A percentile compares a stretch with the other conserved stretches of the same genome.
These are phyloP conservation scores for Macrochelys suwanniensis DNA, from an alignment of 2,797 vertebrate genomes.

Conservation along the genomic window DNA sequence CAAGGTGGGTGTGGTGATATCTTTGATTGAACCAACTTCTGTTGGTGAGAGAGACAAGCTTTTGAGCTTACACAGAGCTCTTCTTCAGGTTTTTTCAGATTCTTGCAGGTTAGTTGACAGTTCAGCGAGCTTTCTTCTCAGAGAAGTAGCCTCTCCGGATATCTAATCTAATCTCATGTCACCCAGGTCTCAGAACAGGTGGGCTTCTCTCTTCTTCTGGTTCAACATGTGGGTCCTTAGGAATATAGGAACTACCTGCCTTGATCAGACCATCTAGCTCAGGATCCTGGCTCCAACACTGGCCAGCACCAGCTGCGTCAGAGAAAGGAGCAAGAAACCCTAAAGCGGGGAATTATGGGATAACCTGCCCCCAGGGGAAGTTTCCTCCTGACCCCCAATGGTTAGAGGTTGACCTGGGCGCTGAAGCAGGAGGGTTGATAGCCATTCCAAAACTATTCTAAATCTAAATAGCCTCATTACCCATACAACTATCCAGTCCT, in stretches of 20 bases:
- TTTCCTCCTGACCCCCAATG: background rate
- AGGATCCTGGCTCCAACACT: background rate
- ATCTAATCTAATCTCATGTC: background rate
- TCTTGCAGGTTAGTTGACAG: no score
- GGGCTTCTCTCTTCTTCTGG: background rate
- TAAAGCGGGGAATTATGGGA: background rate
- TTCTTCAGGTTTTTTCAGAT: no score
- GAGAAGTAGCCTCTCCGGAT: no score
- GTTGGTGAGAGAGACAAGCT: no score
- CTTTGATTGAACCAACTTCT: no score
- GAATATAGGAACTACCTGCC: background rate
- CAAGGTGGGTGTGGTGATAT: no score
- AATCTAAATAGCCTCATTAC: background rate
- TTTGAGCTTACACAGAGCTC: no score
- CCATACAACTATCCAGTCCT: background rate
- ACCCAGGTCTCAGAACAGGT: background rate
- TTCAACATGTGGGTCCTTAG: background rate
- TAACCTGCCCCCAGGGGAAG: background rate
- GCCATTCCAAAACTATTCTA: background rate
- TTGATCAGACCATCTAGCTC: background rate
- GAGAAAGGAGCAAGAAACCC: background rate
- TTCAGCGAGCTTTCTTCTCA: no score
- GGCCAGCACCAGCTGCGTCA: background rate
- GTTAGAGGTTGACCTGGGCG: background rate
- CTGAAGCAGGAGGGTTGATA: background rate